Conservation (phyloP, 2,113 vertebrate genomes). For the Promerops cafer region DNA sequence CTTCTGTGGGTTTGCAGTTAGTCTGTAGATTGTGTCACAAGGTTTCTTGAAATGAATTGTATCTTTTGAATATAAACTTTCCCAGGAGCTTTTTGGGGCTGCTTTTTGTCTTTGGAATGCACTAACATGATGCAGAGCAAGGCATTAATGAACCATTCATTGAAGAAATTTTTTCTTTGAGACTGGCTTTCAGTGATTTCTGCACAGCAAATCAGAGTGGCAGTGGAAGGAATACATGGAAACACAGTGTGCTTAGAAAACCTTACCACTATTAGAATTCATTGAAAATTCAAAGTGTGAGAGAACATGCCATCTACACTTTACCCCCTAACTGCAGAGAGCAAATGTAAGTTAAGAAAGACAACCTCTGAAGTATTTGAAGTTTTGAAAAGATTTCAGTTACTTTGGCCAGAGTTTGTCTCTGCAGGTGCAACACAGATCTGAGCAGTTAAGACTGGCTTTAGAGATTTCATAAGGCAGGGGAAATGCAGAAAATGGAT, state of each 20-base stretch:
- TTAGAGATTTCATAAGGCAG: neutral
- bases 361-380: neutral
- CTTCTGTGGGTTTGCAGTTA: neutral
- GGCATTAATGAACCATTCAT: fast-evolving
- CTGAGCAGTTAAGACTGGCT: neutral
- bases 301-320: neutral
- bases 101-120: neutral
- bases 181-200: neutral
- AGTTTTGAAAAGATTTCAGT: neutral
- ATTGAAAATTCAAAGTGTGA: neutral
- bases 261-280: neutral
- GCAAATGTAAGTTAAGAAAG: neutral
- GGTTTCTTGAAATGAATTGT: neutral
- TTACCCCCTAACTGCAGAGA: neutral
- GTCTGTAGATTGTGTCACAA: neutral
- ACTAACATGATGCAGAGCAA: fast-evolving
- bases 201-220: neutral
- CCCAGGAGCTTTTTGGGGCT: neutral
- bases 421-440: neutral
- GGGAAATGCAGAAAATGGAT: neutral
- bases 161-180: neutral
- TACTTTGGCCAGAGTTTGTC: neutral
- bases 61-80: neutral
- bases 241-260: neutral
- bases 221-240: neutral